A percentile compares a stretch with the other conserved stretches of the same genome.
Conservation (phyloP, 2,797 vertebrate genomes). For the Valencia hispanica region DNA sequence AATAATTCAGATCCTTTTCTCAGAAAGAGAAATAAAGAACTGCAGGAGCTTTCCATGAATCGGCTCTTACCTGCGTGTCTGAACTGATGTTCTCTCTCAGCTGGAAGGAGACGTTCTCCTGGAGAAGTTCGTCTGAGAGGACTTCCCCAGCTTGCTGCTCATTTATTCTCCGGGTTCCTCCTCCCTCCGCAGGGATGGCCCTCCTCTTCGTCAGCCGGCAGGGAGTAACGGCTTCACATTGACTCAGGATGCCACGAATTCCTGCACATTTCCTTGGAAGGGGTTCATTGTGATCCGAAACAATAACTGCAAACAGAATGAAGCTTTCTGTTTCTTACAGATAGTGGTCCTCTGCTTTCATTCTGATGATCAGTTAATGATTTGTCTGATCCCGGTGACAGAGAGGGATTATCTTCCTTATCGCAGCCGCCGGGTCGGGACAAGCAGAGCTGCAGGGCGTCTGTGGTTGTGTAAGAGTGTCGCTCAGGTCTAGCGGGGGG, state of each 20-base stretch:
- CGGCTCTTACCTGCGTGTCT: constrained; percentile 44
- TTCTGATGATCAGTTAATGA: constrained; percentile 1
- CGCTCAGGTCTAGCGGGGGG: constrained; percentile 35
- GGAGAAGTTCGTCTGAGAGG: constrained; percentile 19
- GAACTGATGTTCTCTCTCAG: constrained; percentile 5
- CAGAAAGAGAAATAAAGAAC: no score
- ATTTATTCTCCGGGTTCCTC: constrained; percentile 46
- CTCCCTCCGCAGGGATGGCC: constrained; percentile 29
- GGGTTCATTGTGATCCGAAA: constrained; percentile 48
- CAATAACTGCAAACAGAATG: constrained; percentile 23
- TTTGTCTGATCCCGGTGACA: neutral
- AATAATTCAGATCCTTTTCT: neutral
- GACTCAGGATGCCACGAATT: constrained; percentile 58
- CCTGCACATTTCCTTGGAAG: constrained; percentile 50
- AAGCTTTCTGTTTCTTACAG: constrained; percentile 2
- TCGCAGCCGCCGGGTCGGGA: constrained; percentile 3
- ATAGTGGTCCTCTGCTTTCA: neutral
- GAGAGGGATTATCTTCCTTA: neutral
- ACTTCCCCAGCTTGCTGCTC: neutral
- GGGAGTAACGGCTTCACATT: neutral
- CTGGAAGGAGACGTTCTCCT: neutral
- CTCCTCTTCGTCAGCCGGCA: neutral
- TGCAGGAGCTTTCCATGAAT: neutral
- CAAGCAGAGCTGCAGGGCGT: neutral
- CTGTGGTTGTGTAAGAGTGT: constrained; percentile 4